Base-by-base conservation (phyloP, 23 tunicate species). In the Aplidium turbinatum region DNA sequence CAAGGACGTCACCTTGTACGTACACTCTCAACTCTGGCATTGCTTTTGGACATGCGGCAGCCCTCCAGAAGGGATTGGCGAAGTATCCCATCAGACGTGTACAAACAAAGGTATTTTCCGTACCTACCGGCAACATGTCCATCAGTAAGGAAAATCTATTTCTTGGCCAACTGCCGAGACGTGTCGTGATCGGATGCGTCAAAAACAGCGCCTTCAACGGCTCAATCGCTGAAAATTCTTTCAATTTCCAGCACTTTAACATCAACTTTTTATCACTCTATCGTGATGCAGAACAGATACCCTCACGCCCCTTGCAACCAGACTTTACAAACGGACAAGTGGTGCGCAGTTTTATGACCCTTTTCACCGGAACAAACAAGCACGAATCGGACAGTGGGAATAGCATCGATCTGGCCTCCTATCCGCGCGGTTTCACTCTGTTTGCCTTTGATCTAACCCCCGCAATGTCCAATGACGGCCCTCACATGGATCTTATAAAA, bases 241-340 rank as follows among this genome's bases (percentile, higher is more conserved):
- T 77, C 30, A 32, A 77, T 46, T 77, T 77, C 61, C 39, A 77
- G 33, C 57, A 77, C 29, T 63, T 38, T 31, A 46, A 50, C 75
- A 31, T 46, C 38, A 63, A 31, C 40, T 63, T 63, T 45, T 1
- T 77, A 1, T 21, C 82, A 20, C 27, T 64, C 1, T 57, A 65
- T 45, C 31, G 23, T 32, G 62, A 50, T 9, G 60, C 60, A 39
- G 30, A 7, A 29, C 75, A 47, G 29, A 64, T 77, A 6, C 82
- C 82, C 27, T 24, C 24, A 3, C 64, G 50, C 33, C 23, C 38
- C 1, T 23, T 63, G 6, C 47, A 42, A 42, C 75, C 82, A 1
- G 38, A 77, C 20, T 77, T 65, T 77, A 62, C 20, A 2, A 60
- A 30, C 68, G 38, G 31, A 3, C 47, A 4, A n/a, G 64, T 33